phyloP scores from a whole-genome alignment of 2,113 vertebrate species.

The Lathamus discolor region DNA sequence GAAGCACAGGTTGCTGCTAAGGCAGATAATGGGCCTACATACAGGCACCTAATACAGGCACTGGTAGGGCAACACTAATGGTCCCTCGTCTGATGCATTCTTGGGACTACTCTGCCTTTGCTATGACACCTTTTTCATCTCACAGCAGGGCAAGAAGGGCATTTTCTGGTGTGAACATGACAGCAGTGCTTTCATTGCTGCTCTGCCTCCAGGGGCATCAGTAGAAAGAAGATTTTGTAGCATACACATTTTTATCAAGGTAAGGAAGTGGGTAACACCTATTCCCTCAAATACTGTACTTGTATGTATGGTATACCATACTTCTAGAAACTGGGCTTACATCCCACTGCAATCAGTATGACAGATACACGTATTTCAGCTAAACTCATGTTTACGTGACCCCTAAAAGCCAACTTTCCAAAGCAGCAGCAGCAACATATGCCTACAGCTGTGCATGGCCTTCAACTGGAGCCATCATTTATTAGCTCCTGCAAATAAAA shows the following conservation, averaged over 20 bases:
- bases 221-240: neutral
- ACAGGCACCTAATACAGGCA: neutral
- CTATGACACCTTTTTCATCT: neutral
- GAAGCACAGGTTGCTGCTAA: neutral
- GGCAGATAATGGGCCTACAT: accelerated
- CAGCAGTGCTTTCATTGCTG: neutral
- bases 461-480: neutral
- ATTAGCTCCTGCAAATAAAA: neutral
- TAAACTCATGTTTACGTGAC: neutral
- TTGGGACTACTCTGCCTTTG: neutral
- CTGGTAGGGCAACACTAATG: neutral
- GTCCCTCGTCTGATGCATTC: neutral
- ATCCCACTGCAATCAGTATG: neutral
- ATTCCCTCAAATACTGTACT: neutral
- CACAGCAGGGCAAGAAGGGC: neutral
- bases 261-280: neutral
- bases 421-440: accelerated
- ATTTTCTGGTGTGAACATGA: neutral
- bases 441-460: neutral
- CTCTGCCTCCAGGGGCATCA: neutral
- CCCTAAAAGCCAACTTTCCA: neutral
- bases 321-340: neutral
- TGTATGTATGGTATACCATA: neutral
- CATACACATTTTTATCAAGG: neutral
- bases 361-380: neutral